Percentiles rank a stretch among this genome's conserved stretches.
These are phyloP conservation scores for Thunnus thynnus DNA, from an alignment of 2,113 vertebrate species.

Conservation along the genomic window DNA sequence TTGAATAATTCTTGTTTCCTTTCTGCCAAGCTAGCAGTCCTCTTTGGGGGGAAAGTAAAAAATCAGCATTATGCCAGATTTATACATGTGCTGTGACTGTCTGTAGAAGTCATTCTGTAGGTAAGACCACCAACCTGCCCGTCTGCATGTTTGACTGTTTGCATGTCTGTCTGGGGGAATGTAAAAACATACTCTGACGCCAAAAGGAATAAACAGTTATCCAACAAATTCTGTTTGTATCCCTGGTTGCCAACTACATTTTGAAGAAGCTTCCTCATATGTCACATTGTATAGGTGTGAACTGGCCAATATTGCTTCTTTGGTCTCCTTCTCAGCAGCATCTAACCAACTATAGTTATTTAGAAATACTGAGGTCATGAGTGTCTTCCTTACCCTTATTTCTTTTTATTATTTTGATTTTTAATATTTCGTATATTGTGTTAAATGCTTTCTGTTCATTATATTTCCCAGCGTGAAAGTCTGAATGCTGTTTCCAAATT, in stretches of 20 bases:
- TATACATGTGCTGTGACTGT: conserved; percentile 67
- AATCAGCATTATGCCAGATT: conserved; percentile 87
- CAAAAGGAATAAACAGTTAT: not conserved
- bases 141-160: conserved; percentile 8
- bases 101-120: conserved; percentile 45
- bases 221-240: not conserved
- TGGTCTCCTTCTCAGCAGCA: not conserved
- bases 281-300: not conserved
- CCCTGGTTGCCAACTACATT: not conserved
- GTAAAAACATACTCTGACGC: not conserved
- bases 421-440: no score
- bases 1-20: conserved; percentile 88
- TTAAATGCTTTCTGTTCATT: no score
- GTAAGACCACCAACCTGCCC: conserved; percentile 14
- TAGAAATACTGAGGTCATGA: no score
- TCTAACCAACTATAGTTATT: not conserved
- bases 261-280: not conserved
- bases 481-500: no score
- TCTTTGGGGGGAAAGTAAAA: conserved; percentile 79
- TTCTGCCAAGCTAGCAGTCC: conserved; percentile 85
- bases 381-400: no score
- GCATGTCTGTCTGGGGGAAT: not conserved
- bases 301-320: not conserved
- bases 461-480: no score
- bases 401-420: no score